These are phyloP conservation scores for Pygathrix nemaeus DNA, from an alignment of 2,113 vertebrate species.

Conservation along the genomic window DNA sequence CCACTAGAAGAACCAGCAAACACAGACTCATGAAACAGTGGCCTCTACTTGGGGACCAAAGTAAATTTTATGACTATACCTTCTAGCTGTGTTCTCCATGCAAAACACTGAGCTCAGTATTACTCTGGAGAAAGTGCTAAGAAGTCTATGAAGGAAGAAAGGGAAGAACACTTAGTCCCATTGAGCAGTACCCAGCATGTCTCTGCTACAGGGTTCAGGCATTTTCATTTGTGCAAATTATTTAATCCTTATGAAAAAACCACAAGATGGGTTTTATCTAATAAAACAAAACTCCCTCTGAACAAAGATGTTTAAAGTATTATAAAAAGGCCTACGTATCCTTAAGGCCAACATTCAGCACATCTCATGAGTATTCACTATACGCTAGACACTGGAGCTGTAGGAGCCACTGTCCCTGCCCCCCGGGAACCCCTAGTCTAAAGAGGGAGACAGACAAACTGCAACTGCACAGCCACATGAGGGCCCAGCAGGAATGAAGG, in stretches of 20 bases:
- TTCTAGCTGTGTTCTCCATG: too few relatives aligned
- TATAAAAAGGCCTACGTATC: neutral
- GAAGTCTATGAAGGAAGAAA: neutral
- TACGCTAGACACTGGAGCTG: accelerated
- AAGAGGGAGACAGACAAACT: neutral
- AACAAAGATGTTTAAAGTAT: neutral
- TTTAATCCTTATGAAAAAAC: neutral
- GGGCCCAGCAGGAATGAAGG: neutral
- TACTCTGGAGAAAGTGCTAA: neutral
- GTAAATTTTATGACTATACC: neutral
- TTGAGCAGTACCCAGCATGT: neutral
- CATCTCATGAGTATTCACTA: neutral
- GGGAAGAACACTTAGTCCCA: neutral
- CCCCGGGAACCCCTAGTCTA: neutral
- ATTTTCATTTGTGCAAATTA: neutral
- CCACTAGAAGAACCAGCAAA: neutral
- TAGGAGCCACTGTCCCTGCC: too few relatives aligned
- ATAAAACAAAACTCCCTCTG: neutral
- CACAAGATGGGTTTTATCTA: neutral
- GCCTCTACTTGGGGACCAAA: neutral
- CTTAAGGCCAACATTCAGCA: neutral
- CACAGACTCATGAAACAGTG: neutral
- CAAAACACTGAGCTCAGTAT: accelerated
- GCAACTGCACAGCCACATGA: neutral
- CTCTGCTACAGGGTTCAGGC: neutral